These are phyloP conservation scores for Karalla daura DNA, from an alignment of 2,797 vertebrate species.

Conservation along the genomic window DNA sequence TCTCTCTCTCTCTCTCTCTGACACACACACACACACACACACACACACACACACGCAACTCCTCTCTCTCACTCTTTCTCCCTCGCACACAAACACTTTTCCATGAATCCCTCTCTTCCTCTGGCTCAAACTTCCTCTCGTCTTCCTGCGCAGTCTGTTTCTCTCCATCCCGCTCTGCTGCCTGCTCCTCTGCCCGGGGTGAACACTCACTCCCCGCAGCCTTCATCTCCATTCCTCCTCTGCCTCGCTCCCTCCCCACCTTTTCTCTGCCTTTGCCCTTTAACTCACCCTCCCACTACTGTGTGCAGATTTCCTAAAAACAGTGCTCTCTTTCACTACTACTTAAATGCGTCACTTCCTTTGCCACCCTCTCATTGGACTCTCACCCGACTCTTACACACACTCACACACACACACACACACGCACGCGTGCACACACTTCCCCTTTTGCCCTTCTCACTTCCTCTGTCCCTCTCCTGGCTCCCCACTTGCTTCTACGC, in stretches of 20 bases:
- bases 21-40: neutral
- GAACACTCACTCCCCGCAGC: conserved; percentile 4
- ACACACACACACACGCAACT: conserved; percentile 1
- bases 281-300: conserved; percentile 39
- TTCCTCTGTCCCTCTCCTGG: conserved; percentile 66
- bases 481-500: conserved; percentile 59
- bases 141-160: conserved; percentile 33
- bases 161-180: conserved; percentile 17
- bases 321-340: conserved; percentile 78
- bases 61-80: too few species aligned
- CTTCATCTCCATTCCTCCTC: conserved; percentile 36
- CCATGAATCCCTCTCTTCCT: conserved; percentile 53
- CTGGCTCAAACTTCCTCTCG: conserved; percentile 37
- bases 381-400: conserved; percentile 1
- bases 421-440: neutral
- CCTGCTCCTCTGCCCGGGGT: neutral
- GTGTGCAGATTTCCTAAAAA: conserved; percentile 71
- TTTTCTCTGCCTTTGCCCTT: conserved; percentile 28
- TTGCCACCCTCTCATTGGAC: conserved; percentile 6
- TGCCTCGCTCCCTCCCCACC: conserved; percentile 13
- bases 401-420: neutral
- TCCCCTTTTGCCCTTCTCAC: conserved; percentile 57
- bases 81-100: conserved; percentile 28
- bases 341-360: conserved; percentile 68
- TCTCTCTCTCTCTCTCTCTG: neutral